phyloP scores from a whole-genome alignment of 2,888 invertebrate genomes.

The Diplazon laetatorius region DNA sequence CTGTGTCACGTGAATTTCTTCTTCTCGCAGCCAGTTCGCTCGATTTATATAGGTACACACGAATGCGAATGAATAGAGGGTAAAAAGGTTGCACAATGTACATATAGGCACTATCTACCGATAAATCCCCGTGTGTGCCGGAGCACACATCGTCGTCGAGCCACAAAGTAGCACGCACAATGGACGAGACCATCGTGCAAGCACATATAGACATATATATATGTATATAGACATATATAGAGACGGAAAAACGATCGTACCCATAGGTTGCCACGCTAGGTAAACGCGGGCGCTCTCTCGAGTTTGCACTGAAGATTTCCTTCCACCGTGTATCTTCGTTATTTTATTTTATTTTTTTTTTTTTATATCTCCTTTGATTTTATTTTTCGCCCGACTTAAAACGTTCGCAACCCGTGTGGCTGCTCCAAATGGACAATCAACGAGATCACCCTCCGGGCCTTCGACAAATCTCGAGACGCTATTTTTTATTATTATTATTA shows the following conservation, averaged over 20 bases:
- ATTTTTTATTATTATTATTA: too few relatives aligned
- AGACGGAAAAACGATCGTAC: slow-evolving; percentile 22
- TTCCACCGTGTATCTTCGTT: slow-evolving; percentile 61
- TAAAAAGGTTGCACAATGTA: slow-evolving; percentile 53
- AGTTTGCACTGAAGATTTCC: slow-evolving; percentile 78
- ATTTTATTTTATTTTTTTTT: too few relatives aligned
- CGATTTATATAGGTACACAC: slow-evolving; percentile 15
- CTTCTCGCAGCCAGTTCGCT: slow-evolving; percentile 13
- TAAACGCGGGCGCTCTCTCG: slow-evolving; percentile 74
- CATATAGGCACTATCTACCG: slow-evolving; percentile 49
- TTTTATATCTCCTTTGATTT: too few relatives aligned
- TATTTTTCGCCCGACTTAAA: slow-evolving; percentile 33
- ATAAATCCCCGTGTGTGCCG: slow-evolving; percentile 64
- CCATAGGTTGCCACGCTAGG: slow-evolving; percentile 45
- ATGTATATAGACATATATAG: too few relatives aligned
- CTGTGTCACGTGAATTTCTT: neutral
- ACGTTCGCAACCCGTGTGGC: slow-evolving; percentile 47
- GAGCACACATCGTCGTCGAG: slow-evolving; percentile 53
- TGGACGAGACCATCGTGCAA: slow-evolving; percentile 48
- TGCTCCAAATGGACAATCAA: slow-evolving; percentile 76
- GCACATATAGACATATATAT: neutral
- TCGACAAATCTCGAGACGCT: slow-evolving; percentile 46
- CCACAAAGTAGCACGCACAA: slow-evolving; percentile 63
- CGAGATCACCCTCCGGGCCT: slow-evolving; percentile 56
- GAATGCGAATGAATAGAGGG: slow-evolving; percentile 52